A percentile compares a stretch with the other conserved stretches of the same genome.
These are phyloP conservation scores for Halocaridina rubra DNA, from an alignment of 2,888 invertebrate species.

Conservation along the genomic window DNA sequence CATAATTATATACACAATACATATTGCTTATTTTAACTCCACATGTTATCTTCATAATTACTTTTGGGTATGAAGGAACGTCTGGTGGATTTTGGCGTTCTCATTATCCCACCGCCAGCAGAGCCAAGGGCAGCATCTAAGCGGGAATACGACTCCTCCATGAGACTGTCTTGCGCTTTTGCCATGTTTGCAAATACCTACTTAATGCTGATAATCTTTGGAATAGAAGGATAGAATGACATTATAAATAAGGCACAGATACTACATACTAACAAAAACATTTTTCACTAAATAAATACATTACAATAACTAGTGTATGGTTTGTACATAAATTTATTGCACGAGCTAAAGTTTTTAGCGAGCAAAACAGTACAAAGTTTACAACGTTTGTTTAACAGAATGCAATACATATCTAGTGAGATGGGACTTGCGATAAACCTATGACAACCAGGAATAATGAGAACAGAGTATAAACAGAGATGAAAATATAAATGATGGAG, in stretches of 20 bases:
- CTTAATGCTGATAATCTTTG: not conserved
- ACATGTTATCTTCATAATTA: no score
- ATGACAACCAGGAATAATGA: no score
- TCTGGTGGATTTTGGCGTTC: conserved; percentile 14
- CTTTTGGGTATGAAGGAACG: conserved; percentile 1
- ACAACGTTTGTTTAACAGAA: no score
- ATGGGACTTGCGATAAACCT: no score
- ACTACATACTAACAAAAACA: not conserved
- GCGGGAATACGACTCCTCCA: conserved; percentile 40
- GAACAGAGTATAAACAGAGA: no score
- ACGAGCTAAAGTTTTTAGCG: no score
- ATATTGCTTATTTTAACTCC: no score
- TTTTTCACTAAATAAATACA: not conserved
- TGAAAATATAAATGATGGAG: no score
- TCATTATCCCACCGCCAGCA: conserved; percentile 30
- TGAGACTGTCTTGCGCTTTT: not conserved
- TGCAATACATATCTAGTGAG: no score
- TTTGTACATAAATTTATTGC: not conserved
- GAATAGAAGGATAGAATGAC: not conserved
- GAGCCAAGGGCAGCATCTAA: conserved; percentile 46
- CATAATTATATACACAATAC: no score
- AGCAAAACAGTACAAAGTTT: no score
- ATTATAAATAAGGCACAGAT: no score
- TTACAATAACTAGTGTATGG: not conserved
- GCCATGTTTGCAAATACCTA: not conserved